Evolutionary conservation across 2,888 invertebrate genomes (phyloP), one percentile per base, ranked within the genome.

Genomic region (Cataglyphis rosenhaueri): DNA sequence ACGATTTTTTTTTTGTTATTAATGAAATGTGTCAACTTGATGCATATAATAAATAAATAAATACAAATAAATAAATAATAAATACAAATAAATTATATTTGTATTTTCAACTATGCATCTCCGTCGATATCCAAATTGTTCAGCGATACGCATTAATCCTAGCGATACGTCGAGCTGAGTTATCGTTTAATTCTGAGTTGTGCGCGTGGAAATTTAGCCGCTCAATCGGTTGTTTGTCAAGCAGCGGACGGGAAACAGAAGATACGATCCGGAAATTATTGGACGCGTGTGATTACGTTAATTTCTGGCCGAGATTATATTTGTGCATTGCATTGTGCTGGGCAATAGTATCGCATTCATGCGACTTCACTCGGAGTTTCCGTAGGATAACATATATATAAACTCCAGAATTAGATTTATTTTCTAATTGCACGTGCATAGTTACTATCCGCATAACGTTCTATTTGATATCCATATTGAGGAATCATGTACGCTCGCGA

Each of bases 181-280:
- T 79, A 73, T 79, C 74, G 59, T 57, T 21, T 59, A 79, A 79
- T 79, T 79, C 52, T 59, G 78, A 73, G 74, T 79, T 59, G 59
- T 41, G 44, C 75, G 74, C 59, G 25, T n/a, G 78, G 78, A 79
- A 79, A 79, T 79, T 79, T 59, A 79, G 59, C 59, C 78, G 57
- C 41, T 52, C 57, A 55, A 76, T 78, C 74, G 44, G 57, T 74
- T 79, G 78, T 79, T 79, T 73, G 75, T 79, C 78, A 79, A 74
- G 74, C 74, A 35, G 21, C 44, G 74, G 59, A 74, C 78, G 32
- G 78, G 44, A 74, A 73, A 74, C 48, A 71, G 78, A 79, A 79
- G 78, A 79, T 59, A 59, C 78, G 74, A 79, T 79, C 74, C 78
- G 78, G 78, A 79, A 79, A 79, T 79, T 79, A 78, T 78, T 73